Percentiles rank a stretch among this genome's conserved stretches.
These are phyloP conservation scores for Australoheros scitulus DNA, from an alignment of 2,113 vertebrate genomes.

Conservation along the genomic window DNA sequence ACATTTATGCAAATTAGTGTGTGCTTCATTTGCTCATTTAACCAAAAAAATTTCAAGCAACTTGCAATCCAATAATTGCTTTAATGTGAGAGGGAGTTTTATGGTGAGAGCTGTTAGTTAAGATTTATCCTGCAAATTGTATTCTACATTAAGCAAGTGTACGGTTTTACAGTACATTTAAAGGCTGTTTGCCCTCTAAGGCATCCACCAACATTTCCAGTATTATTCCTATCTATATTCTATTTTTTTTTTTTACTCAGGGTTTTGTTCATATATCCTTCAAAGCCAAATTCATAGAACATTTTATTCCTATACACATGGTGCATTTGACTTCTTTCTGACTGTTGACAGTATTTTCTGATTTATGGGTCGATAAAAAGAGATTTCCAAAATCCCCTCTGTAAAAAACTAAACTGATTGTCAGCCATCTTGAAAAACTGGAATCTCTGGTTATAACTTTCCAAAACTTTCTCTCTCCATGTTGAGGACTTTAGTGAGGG, in stretches of 20 bases:
- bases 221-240: background rate
- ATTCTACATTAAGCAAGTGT: background rate
- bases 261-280: background rate
- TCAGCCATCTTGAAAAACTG: too few relatives aligned
- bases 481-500: background rate
- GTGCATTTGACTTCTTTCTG: background rate
- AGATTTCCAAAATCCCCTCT: too few relatives aligned
- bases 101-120: background rate
- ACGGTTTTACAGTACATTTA: background rate
- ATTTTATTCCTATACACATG: background rate
- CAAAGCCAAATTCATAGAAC: background rate
- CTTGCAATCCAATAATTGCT: background rate
- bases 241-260: background rate
- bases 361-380: background rate
- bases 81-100: background rate
- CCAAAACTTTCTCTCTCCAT: background rate
- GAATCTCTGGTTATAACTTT: too few relatives aligned
- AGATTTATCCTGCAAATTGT: background rate
- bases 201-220: background rate
- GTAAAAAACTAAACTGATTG: too few relatives aligned
- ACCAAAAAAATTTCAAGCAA: background rate
- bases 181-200: background rate
- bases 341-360: background rate
- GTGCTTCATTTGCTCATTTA: background rate
- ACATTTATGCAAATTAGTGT: background rate